phyloP scores from a whole-genome alignment of 2,888 invertebrate species.

The Apotomis betuletana region DNA sequence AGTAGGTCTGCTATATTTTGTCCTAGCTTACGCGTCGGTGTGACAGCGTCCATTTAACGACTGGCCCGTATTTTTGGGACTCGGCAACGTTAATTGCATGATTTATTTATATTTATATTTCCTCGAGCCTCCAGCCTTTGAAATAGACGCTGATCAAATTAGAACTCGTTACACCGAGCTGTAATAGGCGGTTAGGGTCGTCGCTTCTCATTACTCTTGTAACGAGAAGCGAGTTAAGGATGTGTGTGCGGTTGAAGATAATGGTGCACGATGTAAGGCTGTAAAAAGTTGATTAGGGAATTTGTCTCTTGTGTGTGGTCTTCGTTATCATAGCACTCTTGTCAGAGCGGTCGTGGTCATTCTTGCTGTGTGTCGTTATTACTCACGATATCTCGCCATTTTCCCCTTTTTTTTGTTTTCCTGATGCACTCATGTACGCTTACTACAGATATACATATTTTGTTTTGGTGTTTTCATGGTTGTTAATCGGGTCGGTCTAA shows the following conservation, averaged over 20 bases:
- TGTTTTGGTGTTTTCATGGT: no score
- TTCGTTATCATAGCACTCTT: no score
- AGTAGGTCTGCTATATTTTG: not conserved
- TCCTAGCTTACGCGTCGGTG: constrained; percentile 50
- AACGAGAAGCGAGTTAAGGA: not conserved
- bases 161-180: constrained; percentile 27
- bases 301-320: not conserved
- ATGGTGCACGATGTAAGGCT: not conserved
- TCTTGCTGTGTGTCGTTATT: no score
- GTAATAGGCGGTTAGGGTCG: constrained; percentile 18
- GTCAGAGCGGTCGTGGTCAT: no score
- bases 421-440: no score
- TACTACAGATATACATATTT: no score
- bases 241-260: not conserved
- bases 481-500: no score
- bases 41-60: constrained; percentile 52
- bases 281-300: not conserved
- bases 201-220: not conserved
- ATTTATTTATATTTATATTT: constrained; percentile 63
- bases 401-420: no score
- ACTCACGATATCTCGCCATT: no score
- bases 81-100: constrained; percentile 64
- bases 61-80: constrained; percentile 56
- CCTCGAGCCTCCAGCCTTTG: constrained; percentile 40
- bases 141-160: constrained; percentile 41